These are phyloP conservation scores for Drosophila affinis DNA, from an alignment of 2,888 invertebrate genomes.

Conservation along the genomic window DNA sequence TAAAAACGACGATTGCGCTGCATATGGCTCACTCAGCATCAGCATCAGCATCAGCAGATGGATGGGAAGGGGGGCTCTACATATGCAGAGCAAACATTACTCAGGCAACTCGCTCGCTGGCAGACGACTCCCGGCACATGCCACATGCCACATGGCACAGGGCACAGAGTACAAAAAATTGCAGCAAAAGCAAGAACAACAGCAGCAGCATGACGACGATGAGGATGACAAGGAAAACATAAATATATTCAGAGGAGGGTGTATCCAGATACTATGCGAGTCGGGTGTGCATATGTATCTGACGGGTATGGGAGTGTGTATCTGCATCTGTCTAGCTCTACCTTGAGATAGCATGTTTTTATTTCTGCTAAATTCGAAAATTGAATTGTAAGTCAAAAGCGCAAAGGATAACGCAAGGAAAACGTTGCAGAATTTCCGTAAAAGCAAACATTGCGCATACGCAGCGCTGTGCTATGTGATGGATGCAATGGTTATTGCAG, in stretches of 20 bases:
- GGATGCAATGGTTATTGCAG: background rate
- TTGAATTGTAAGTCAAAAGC: constrained; percentile 69
- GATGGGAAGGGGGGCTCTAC: constrained; percentile 36
- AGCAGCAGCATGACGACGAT: constrained; percentile 14
- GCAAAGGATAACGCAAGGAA: constrained; percentile 39
- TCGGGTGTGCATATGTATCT: background rate
- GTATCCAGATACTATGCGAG: constrained; percentile 18
- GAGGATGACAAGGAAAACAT: constrained; percentile 30
- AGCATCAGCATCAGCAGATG: constrained; percentile 4
- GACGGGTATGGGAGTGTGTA: background rate
- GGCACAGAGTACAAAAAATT: constrained; percentile 10
- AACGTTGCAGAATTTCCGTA: constrained; percentile 12
- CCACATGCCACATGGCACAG: constrained; percentile 1
- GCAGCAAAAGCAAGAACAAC: constrained; percentile 12
- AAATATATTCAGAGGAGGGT: constrained; percentile 25
- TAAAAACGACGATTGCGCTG: constrained; percentile 81
- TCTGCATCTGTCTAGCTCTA: constrained; percentile 6
- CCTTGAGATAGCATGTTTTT: constrained; percentile 49
- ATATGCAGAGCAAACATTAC: constrained; percentile 73
- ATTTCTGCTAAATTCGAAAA: constrained; percentile 66
- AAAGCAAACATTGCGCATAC: constrained; percentile 69
- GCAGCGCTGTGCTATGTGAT: constrained; percentile 41
- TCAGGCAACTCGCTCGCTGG: constrained; percentile 40
- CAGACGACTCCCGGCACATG: constrained; percentile 11
- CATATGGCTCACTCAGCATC: constrained; percentile 65